Evolutionary conservation across 2,113 vertebrate species (phyloP).

Genomic region (Tonatia bakeri): DNA sequence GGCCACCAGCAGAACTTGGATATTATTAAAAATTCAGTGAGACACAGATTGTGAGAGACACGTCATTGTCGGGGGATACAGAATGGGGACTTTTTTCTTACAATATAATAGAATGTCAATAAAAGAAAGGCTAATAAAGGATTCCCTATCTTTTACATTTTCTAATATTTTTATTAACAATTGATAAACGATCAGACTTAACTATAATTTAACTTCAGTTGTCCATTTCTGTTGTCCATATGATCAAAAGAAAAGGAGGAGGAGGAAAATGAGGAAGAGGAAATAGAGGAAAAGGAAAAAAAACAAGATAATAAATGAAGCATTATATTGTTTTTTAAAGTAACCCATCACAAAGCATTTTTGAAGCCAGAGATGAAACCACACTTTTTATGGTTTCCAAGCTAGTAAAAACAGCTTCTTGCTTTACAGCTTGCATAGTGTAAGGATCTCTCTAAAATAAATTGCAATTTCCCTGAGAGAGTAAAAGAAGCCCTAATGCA

Average conservation of each 20-base stretch:
- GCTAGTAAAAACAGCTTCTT: background rate
- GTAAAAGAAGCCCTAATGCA: slow-evolving; percentile 14
- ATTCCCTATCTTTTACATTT: background rate
- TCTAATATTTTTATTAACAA: background rate
- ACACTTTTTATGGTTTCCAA: background rate
- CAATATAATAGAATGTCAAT: background rate
- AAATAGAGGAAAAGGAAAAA: fast-evolving
- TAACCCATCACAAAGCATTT: background rate
- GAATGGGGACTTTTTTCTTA: background rate
- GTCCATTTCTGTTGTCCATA: background rate
- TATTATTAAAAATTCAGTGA: background rate
- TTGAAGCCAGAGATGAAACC: background rate
- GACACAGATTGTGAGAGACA: background rate
- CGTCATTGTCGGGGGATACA: background rate
- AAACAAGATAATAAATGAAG: background rate
- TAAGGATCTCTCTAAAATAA: slow-evolving; percentile 48
- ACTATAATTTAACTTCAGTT: background rate
- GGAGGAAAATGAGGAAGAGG: background rate
- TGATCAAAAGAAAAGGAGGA: background rate
- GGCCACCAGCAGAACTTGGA: background rate
- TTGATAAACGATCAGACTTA: background rate
- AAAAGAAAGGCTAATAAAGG: background rate
- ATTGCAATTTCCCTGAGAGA: slow-evolving; percentile 32
- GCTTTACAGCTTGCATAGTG: background rate
- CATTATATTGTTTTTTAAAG: background rate